A percentile compares a stretch with the other conserved stretches of the same genome.
phyloP scores from a whole-genome alignment of 2,113 vertebrate species.

The Corvus cornix region DNA sequence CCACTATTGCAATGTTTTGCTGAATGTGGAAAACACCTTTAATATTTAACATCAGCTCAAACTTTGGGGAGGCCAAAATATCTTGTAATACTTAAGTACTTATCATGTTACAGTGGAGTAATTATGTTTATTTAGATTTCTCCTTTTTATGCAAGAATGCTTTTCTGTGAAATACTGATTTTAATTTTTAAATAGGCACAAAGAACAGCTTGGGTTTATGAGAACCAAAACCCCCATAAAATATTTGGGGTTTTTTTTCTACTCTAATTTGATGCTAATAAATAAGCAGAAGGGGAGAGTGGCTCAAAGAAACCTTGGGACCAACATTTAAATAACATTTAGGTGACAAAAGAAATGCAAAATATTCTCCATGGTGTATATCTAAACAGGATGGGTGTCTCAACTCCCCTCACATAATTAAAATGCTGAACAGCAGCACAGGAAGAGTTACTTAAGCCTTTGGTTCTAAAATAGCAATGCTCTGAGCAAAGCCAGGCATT shows the following conservation, averaged over 20 bases:
- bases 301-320: neutral
- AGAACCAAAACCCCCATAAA: neutral
- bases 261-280: neutral
- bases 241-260: fast-evolving
- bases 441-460: neutral
- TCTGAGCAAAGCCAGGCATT: neutral
- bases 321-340: neutral
- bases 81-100: neutral
- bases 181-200: neutral
- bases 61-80: neutral
- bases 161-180: neutral
- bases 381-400: neutral
- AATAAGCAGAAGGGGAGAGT: neutral
- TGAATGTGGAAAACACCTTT: neutral
- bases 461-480: neutral
- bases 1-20: neutral
- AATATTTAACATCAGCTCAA: neutral
- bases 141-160: neutral
- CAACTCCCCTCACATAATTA: neutral
- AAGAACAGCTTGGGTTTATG: neutral
- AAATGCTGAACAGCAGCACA: neutral
- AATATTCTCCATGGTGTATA: neutral
- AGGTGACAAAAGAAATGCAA: neutral
- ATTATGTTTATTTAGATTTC: neutral
- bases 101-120: neutral